Conservation (phyloP, 2,888 invertebrate species). For the Oegoconia quadripuncta region DNA sequence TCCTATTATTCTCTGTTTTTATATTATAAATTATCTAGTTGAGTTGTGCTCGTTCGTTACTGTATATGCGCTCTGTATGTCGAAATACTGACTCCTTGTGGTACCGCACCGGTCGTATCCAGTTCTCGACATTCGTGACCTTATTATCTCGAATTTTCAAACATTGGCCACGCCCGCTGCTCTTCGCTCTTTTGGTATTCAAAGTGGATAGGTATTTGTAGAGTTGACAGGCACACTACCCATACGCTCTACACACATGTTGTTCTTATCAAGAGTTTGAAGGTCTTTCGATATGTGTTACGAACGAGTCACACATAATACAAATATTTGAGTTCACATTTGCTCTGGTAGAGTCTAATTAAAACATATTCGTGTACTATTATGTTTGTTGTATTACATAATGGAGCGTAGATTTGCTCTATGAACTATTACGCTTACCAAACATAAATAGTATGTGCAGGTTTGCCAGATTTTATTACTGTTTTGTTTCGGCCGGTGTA, state of each 20-base stretch:
- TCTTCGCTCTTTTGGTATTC: slow-evolving; percentile 22
- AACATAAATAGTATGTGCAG: slow-evolving; percentile 6
- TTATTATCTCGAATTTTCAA: slow-evolving; percentile 43
- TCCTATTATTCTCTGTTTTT: too few species aligned
- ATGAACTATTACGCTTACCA: slow-evolving; percentile 2
- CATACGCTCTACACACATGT: slow-evolving; percentile 18
- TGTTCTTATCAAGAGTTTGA: slow-evolving; percentile 40
- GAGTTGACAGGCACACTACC: slow-evolving; percentile 22
- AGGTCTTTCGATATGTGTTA: slow-evolving; percentile 23
- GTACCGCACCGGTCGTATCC: slow-evolving; percentile 43
- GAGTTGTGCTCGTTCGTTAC: too few species aligned
- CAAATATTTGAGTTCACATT: neutral
- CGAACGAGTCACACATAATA: neutral
- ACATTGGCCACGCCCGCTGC: slow-evolving; percentile 36
- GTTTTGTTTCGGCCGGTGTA: slow-evolving; percentile 25
- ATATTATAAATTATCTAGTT: slow-evolving; percentile 26
- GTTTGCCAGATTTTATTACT: slow-evolving; percentile 26
- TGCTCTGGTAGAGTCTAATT: slow-evolving; percentile 1
- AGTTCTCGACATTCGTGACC: slow-evolving; percentile 43
- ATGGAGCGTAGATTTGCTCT: too few species aligned
- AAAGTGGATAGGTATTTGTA: slow-evolving; percentile 18
- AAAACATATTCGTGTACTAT: too few species aligned
- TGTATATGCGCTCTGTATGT: too few species aligned
- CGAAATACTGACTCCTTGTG: slow-evolving; percentile 33
- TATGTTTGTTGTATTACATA: neutral